Conservation (phyloP, 2,797 vertebrate species). For the Pseudochirops corinnae region DNA sequence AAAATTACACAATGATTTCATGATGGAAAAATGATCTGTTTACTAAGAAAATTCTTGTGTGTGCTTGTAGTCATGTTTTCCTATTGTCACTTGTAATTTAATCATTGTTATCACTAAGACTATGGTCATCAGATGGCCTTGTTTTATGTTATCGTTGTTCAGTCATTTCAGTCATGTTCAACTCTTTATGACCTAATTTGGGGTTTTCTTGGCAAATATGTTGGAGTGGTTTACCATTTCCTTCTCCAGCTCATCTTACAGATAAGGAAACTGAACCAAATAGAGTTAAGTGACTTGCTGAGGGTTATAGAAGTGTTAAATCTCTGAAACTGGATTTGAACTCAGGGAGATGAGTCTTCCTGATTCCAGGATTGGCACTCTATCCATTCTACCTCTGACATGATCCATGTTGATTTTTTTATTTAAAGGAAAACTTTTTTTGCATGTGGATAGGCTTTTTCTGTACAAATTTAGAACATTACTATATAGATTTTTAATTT, state of each 20-base stretch:
- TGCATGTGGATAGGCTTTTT: background rate
- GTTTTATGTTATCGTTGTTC: background rate
- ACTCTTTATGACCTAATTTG: background rate
- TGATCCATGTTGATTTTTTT: background rate
- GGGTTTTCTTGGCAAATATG: background rate
- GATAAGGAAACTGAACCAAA: background rate
- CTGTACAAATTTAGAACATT: background rate
- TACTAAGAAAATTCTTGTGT: background rate
- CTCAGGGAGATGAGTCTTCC: background rate
- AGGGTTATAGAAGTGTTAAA: background rate
- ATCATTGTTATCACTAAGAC: background rate
- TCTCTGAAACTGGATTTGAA: background rate
- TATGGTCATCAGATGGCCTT: background rate
- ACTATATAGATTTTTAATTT: background rate
- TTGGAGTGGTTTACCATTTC: background rate
- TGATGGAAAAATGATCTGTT: background rate
- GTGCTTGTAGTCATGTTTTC: background rate
- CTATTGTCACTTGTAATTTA: background rate
- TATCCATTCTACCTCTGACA: background rate
- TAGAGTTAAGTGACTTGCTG: background rate
- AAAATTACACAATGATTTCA: background rate
- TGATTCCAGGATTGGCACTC: background rate
- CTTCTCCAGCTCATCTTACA: background rate
- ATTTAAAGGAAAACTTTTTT: background rate
- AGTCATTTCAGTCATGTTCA: background rate